phyloP scores from a whole-genome alignment of 2,113 vertebrate species.

The Vicugna pacos region DNA sequence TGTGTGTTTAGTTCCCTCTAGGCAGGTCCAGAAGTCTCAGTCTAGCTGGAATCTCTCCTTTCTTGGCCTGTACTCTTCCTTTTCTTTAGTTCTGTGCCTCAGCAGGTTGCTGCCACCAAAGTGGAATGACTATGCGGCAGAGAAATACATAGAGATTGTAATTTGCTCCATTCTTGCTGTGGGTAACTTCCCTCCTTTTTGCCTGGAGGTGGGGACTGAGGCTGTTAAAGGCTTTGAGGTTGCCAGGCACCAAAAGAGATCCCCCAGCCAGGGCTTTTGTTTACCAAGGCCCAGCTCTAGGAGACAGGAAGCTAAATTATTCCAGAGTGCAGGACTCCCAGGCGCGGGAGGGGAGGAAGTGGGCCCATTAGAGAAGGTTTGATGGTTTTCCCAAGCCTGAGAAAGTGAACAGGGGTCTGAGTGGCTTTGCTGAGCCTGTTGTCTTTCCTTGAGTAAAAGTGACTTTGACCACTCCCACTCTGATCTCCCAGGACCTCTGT shows the following conservation, averaged over 20 bases:
- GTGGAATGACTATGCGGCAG: not conserved
- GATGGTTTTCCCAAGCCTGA: conserved; percentile 10
- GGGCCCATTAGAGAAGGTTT: not conserved
- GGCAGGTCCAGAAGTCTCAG: not conserved
- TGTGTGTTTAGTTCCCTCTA: not conserved
- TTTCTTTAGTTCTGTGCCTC: not conserved
- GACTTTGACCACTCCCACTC: not conserved
- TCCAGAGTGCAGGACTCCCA: not conserved
- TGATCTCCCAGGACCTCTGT: not conserved
- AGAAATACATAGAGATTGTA: not conserved
- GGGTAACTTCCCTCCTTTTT: conserved; percentile 22
- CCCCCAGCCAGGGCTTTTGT: conserved; percentile 48
- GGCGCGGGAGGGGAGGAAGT: not conserved
- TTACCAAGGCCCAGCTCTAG: not conserved
- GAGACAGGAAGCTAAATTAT: not conserved
- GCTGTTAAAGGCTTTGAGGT: conserved; percentile 34
- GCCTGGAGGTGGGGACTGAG: not conserved
- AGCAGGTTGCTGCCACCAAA: not conserved
- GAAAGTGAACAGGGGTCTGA: not conserved
- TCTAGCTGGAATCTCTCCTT: not conserved
- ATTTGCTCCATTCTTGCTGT: conserved; percentile 25
- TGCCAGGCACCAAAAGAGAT: conserved; percentile 58
- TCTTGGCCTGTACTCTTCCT: not conserved
- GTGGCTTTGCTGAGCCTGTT: not conserved
- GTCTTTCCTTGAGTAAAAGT: not conserved